Percentiles rank a stretch among this genome's conserved stretches.
Evolutionary conservation across 1,140 invertebrate species (phyloP).

Genomic region (Lepeophtheirus salmonis): DNA sequence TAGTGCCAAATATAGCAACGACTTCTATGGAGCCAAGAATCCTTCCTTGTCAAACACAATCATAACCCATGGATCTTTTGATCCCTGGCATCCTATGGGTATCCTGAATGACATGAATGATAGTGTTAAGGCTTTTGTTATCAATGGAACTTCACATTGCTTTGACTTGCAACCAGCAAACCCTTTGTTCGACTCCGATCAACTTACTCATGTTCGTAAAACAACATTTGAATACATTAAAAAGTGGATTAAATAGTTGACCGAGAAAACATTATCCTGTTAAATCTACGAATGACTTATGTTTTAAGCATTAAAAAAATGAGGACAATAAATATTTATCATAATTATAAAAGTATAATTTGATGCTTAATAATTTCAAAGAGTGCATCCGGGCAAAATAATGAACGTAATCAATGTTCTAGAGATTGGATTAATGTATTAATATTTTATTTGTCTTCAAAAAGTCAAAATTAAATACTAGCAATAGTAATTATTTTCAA

Average conservation of each 20-base stretch:
- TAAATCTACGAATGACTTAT: no score
- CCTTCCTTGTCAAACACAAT: conserved; percentile 50
- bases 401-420: no score
- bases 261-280: no score
- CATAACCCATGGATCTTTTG: conserved; percentile 70
- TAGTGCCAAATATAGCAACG: conserved; percentile 37
- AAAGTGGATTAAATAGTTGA: conserved; percentile 32
- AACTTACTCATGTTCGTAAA: conserved; percentile 38
- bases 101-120: conserved; percentile 11
- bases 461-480: no score
- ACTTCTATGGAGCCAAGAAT: conserved; percentile 8
- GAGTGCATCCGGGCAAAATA: no score
- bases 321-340: no score
- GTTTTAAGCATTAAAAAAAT: no score
- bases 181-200: conserved; percentile 30
- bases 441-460: no score
- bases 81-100: conserved; percentile 75
- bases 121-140: conserved; percentile 6
- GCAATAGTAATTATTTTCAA: no score
- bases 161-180: conserved; percentile 42
- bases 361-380: no score
- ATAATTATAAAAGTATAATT: no score
- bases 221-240: conserved; percentile 34
- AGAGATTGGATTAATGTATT: no score
- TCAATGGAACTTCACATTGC: conserved; percentile 50